Evolutionary conservation across 2,888 invertebrate species (phyloP).

Genomic region (Lathronympha strigana): DNA sequence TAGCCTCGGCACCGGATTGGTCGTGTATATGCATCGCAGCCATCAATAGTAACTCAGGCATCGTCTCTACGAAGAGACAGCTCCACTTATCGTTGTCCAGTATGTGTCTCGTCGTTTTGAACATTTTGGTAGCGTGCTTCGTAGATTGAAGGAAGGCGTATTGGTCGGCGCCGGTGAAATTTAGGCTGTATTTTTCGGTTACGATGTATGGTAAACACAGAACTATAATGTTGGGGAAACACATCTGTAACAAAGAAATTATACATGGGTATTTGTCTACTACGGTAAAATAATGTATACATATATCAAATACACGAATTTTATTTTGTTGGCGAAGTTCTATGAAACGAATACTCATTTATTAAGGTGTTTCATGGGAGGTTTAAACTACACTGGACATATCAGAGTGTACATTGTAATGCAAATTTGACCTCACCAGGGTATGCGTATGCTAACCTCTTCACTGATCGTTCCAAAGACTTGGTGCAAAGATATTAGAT

Average conservation of each 20-base stretch:
- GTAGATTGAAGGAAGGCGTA: constrained; percentile 49
- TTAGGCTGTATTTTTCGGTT: constrained; percentile 63
- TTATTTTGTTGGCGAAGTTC: too few species aligned
- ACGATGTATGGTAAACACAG: constrained; percentile 72
- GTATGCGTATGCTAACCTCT: too few species aligned
- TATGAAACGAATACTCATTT: too few species aligned
- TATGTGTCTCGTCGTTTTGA: constrained; percentile 61
- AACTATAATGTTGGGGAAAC: constrained; percentile 67
- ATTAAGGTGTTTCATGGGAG: too few species aligned
- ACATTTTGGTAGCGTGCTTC: constrained; percentile 60
- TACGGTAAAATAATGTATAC: too few species aligned
- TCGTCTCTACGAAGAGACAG: constrained; percentile 69
- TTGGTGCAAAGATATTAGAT: too few species aligned
- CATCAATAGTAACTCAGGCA: constrained; percentile 68
- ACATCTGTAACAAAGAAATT: constrained; percentile 55
- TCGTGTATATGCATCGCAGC: constrained; percentile 68
- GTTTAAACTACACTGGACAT: too few species aligned
- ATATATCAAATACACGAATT: too few species aligned
- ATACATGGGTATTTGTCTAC: neutral
- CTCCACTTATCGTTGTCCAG: constrained; percentile 67
- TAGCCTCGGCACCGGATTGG: constrained; percentile 57
- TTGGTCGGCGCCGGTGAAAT: constrained; percentile 50
- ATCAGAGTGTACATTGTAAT: too few species aligned
- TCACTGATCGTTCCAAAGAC: too few species aligned
- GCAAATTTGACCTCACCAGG: too few species aligned